Percentiles rank a stretch among this genome's conserved stretches.
These are phyloP conservation scores for Enhydra lutris DNA, from an alignment of 2,113 vertebrate species.

Conservation along the genomic window DNA sequence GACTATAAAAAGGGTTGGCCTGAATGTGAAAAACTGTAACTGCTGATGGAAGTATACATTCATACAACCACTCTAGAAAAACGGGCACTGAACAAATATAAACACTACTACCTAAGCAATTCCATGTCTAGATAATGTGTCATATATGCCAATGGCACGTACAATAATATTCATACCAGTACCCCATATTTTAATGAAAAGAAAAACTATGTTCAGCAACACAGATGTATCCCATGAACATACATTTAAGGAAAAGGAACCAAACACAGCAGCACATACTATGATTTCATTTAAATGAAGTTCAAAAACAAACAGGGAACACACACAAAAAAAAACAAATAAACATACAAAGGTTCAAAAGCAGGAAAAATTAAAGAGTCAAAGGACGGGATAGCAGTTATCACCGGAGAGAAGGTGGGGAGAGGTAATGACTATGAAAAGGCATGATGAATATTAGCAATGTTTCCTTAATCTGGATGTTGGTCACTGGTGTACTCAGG, in stretches of 20 bases:
- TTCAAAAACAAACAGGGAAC: not conserved
- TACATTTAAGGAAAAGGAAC: not conserved
- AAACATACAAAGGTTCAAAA: not conserved
- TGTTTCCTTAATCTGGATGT: not conserved
- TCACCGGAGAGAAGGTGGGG: not conserved
- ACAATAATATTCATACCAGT: not conserved
- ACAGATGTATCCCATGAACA: not conserved
- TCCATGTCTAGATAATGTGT: not conserved
- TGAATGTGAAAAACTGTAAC: not conserved
- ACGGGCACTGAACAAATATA: not conserved
- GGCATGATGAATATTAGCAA: not conserved
- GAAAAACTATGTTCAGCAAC: not conserved
- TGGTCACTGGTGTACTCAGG: not conserved
- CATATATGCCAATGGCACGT: not conserved
- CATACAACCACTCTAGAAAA: not conserved
- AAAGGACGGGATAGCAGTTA: not conserved
- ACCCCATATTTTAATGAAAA: not conserved
- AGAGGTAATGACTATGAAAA: not conserved
- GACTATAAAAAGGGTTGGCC: not conserved
- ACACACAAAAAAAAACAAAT: not conserved
- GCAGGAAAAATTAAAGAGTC: not conserved
- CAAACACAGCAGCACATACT: not conserved
- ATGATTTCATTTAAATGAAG: not conserved
- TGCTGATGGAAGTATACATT: not conserved
- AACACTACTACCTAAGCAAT: not conserved